phyloP scores from a whole-genome alignment of 2,113 vertebrate species.

The Brachypodius melanocephalos region DNA sequence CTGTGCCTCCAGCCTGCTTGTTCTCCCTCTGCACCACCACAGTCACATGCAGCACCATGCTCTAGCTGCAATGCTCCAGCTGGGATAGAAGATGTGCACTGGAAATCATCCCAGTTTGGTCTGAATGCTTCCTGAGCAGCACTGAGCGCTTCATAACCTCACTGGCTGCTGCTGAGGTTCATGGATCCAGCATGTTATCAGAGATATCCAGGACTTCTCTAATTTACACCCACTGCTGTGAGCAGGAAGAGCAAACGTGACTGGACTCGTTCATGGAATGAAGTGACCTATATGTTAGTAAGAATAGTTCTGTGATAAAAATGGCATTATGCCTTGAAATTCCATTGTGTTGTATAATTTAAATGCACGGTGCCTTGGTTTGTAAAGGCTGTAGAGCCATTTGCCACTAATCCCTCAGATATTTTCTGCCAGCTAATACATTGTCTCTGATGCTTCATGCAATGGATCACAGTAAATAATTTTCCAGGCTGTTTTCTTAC shows the following conservation, averaged over 20 bases:
- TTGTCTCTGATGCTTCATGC: neutral
- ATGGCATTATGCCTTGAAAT: neutral
- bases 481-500: neutral
- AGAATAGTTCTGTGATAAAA: neutral
- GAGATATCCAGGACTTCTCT: neutral
- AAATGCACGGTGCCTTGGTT: neutral
- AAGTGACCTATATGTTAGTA: neutral
- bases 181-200: too few relatives aligned
- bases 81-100: neutral
- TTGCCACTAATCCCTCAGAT: neutral
- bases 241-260: neutral
- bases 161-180: neutral
- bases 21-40: neutral
- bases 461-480: neutral
- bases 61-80: neutral
- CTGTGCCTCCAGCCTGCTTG: neutral
- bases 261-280: neutral
- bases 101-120: neutral
- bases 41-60: fast-evolving
- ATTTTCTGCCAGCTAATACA: neutral
- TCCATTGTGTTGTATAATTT: neutral
- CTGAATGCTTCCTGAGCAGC: neutral
- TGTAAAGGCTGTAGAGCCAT: neutral
- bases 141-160: neutral
- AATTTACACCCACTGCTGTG: neutral